phyloP scores from a whole-genome alignment of 2,888 invertebrate genomes.

The Glyphotaelius pellucidus region DNA sequence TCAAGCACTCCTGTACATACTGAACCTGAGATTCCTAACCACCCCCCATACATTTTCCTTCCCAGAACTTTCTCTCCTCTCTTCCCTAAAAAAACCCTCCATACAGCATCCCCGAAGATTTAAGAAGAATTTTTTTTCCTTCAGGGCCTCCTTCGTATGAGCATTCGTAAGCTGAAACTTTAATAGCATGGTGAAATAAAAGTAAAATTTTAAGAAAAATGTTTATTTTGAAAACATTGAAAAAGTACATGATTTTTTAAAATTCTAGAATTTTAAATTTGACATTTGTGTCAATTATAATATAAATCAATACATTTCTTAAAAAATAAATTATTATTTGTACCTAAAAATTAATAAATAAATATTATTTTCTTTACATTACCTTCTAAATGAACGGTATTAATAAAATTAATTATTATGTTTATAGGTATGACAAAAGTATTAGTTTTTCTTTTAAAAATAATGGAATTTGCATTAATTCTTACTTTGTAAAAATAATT shows the following conservation, averaged over 20 bases:
- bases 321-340: background rate
- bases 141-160: background rate
- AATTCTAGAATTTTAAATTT: background rate
- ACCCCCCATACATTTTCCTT: no score
- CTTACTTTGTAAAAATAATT: background rate
- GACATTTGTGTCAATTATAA: no score
- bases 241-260: constrained; percentile 50
- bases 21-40: no score
- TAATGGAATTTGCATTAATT: background rate
- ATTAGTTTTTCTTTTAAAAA: background rate
- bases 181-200: background rate
- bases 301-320: background rate
- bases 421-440: background rate
- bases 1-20: no score
- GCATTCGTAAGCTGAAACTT: background rate
- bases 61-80: no score
- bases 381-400: background rate
- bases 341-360: background rate
- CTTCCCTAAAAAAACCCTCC: no score
- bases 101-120: no score
- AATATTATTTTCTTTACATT: background rate
- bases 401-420: background rate
- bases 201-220: constrained; percentile 17
- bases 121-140: no score
- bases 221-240: constrained; percentile 44